Conservation (phyloP, 2,888 invertebrate species). For the Trissolcus japonicus region DNA sequence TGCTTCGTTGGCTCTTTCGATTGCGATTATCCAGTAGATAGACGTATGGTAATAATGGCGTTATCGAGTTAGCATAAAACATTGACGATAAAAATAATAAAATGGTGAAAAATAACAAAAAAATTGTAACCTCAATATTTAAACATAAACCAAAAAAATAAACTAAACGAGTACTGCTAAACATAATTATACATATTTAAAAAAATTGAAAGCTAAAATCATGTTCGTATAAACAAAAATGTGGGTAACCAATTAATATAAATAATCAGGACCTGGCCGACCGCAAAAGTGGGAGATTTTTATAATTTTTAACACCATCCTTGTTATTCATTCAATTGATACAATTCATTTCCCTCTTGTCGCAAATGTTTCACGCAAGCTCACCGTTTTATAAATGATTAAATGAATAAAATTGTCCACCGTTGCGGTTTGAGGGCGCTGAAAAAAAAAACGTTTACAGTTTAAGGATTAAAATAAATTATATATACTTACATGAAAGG, state of each 20-base stretch:
- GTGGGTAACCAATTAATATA: slow-evolving; percentile 68
- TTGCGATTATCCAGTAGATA: slow-evolving; percentile 59
- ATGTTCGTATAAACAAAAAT: slow-evolving; percentile 71
- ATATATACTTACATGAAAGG: slow-evolving; percentile 62
- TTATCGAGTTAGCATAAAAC: slow-evolving; percentile 43
- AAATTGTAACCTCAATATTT: slow-evolving; percentile 58
- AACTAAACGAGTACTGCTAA: slow-evolving; percentile 72
- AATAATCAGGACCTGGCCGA: background rate
- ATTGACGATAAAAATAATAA: slow-evolving; percentile 37
- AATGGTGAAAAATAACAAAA: slow-evolving; percentile 35
- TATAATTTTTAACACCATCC: too few species aligned
- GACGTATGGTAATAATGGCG: slow-evolving; percentile 46
- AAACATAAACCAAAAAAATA: slow-evolving; percentile 64
- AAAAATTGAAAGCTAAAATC: slow-evolving; percentile 74
- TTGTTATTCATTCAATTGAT: too few species aligned
- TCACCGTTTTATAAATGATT: too few species aligned
- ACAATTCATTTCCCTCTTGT: too few species aligned
- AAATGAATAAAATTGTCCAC: too few species aligned
- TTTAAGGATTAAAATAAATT: slow-evolving; percentile 11
- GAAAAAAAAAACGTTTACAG: too few species aligned
- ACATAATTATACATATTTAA: slow-evolving; percentile 75
- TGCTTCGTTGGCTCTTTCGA: slow-evolving; percentile 58
- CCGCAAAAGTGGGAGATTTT: too few species aligned
- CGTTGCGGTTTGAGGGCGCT: too few species aligned
- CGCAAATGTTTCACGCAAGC: too few species aligned